Conservation (phyloP, 2,113 vertebrate genomes). For the Tringa solitaria region DNA sequence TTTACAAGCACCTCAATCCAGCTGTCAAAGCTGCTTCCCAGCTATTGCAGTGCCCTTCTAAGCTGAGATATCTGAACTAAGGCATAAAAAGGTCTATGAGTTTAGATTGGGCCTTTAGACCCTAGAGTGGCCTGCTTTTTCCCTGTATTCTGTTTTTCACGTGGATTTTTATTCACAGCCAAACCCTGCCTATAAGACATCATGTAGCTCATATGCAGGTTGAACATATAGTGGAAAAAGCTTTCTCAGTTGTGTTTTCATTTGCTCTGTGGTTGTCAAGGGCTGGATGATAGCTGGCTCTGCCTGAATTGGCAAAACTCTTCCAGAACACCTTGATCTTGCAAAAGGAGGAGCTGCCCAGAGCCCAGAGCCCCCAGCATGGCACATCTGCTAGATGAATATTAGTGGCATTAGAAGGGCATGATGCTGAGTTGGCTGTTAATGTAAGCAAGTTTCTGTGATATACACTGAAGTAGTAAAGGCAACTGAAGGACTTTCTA, state of each 20-base stretch:
- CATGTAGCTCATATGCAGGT: neutral
- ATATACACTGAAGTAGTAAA: neutral
- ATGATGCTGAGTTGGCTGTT: neutral
- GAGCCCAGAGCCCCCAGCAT: neutral
- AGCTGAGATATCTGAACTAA: neutral
- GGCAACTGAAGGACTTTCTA: neutral
- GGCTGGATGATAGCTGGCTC: neutral
- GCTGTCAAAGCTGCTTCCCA: neutral
- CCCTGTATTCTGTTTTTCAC: neutral
- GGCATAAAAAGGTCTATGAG: neutral
- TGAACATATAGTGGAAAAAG: neutral
- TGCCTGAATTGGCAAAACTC: neutral
- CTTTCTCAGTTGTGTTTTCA: neutral
- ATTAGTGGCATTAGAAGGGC: neutral
- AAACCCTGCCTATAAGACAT: neutral
- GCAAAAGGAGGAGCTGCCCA: neutral
- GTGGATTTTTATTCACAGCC: neutral
- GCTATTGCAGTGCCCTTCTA: neutral
- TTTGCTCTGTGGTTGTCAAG: neutral
- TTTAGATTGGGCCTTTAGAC: neutral
- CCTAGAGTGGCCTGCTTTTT: neutral
- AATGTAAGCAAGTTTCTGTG: neutral
- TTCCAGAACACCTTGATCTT: neutral
- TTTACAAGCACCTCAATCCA: fast-evolving
- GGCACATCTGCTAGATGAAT: neutral